Evolutionary conservation across 2,888 invertebrate species (phyloP), one percentile per base, ranked within the genome.

Genomic region (Drosophila gaucha): DNA sequence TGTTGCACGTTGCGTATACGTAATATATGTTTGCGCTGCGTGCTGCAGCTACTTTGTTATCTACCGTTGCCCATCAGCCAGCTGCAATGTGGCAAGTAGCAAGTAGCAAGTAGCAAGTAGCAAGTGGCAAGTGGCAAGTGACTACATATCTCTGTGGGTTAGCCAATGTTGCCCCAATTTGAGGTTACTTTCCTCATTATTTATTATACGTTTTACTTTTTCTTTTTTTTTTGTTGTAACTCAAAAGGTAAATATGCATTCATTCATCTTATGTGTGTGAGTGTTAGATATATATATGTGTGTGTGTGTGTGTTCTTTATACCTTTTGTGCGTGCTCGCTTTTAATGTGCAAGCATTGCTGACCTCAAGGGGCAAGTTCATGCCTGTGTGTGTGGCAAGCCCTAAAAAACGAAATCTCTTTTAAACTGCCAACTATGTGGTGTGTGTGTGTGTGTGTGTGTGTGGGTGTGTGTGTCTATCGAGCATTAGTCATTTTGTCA

Each of bases 1-100:
- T 82, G 87, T 78, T 73, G 83, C 82, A 78, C 86, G 62, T 47
- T 67, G 83, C 83, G 86, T 71, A 85, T 87, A 85, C 88, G 80
- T 85, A 78, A 85, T 74, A 46, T 74, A 58, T 80, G 70, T 74
- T 62, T 73, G 57, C 49, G 30, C 65, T 74, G 64, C 58, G 54
- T 80, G 82, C 41, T 47, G 66, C 59, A 79, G 68, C 74, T 79
- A 88, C 86, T 82, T 87, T 82, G 88, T 87, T 87, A 82, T 77
- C 60, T 55, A 51, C 22, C 50, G 18, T 50, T 56, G 57, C 41
- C 47, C 63, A 52, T 43, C 46, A 62, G 47, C 20, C n/a, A 51
- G 35, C 2, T 64, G 49, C 51, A 22, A 16, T 14, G 12, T 43
- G 30, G 39, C 46, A 39, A 24, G 26, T 47, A 18, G 46, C 57